Percentiles rank a stretch among this genome's conserved stretches.
These are phyloP conservation scores for Drosophila fuyamai DNA, from an alignment of 1,140 invertebrate genomes.

Conservation along the genomic window DNA sequence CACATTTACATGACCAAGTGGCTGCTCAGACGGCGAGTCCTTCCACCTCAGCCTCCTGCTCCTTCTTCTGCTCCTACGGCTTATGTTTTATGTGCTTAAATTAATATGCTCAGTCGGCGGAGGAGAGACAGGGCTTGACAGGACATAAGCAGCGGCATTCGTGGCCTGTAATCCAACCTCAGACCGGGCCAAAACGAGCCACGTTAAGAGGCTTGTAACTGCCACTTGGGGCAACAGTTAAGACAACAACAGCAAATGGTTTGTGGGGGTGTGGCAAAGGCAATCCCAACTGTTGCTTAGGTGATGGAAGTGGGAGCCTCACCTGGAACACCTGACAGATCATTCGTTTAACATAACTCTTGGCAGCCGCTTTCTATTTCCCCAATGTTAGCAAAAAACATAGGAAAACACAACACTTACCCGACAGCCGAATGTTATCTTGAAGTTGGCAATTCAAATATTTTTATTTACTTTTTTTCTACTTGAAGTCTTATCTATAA, in stretches of 20 bases:
- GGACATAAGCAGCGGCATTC: conserved; percentile 34
- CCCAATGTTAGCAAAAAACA: too few relatives aligned
- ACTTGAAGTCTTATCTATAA: not conserved
- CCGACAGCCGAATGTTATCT: too few relatives aligned
- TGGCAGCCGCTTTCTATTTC: not conserved
- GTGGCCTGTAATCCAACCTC: conserved; percentile 46
- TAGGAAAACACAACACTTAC: too few relatives aligned
- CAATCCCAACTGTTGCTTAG: conserved; percentile 60
- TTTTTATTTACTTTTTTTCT: not conserved
- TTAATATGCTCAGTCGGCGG: conserved; percentile 62
- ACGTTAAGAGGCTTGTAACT: conserved; percentile 66
- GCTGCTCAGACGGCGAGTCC: conserved; percentile 41
- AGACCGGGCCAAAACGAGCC: conserved; percentile 17
- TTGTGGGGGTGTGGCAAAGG: not conserved
- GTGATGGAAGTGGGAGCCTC: conserved; percentile 4
- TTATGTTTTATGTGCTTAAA: conserved; percentile 80
- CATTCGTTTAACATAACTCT: not conserved
- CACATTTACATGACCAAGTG: conserved; percentile 79
- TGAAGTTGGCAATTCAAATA: too few relatives aligned
- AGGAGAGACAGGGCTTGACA: conserved; percentile 26
- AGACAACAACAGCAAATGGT: conserved; percentile 42
- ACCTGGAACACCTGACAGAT: conserved; percentile 4
- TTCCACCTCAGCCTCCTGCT: not conserved
- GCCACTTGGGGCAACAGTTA: conserved; percentile 69
- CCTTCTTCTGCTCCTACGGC: conserved; percentile 2